Base-by-base conservation (phyloP, 2,888 invertebrate genomes). In the Drosophila greeni region DNA sequence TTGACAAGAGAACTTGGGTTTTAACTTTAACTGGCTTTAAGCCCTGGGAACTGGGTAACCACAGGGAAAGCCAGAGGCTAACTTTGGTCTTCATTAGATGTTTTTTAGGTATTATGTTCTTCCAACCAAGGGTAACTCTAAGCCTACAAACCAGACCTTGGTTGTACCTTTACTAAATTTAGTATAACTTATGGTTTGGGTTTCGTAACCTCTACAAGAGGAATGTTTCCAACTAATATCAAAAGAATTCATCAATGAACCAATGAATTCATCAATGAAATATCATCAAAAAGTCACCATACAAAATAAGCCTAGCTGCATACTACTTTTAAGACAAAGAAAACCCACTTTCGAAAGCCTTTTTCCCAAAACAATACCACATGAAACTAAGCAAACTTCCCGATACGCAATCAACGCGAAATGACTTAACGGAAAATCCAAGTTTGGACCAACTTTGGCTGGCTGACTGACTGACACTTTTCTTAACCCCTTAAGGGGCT, bases 401-500 rank as follows among this genome's bases (percentile, higher is more conserved):
- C n/a, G 23, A 40, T 36, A 26, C 26, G 26, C 33, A 14, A 5
- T 49, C 53, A 18, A 18, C 14, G 37, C n/a, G 14, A 55, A 29
- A 55, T 31, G 23, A 29, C 23, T 56, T 29, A 37, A 23, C 16
- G 11, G 14, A 18, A 20, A 14, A 23, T 5, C 16, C 0, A 24
- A 37, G 12, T 24, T 31, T 20, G 9, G 56, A 11, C 16, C 14
- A 42, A 61, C 34, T 66, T 68, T 42, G 31, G 26, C 48, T 49
- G 47, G 14, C 58, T 42, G 36, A 49, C 48, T 57, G 58, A 23
- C 58, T n/a, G n/a, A n/a, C n/a, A n/a, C 16, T 33, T 26, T 31
- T 20, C 49, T 39, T 45, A 68, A 59, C 33, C 26, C 60, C 49
- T 70, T 66, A 12, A 7, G 43, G 43, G 16, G 43, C 43, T 26